Base-by-base conservation (phyloP, 2,888 invertebrate species). In the Cheilosia vulpina region DNA sequence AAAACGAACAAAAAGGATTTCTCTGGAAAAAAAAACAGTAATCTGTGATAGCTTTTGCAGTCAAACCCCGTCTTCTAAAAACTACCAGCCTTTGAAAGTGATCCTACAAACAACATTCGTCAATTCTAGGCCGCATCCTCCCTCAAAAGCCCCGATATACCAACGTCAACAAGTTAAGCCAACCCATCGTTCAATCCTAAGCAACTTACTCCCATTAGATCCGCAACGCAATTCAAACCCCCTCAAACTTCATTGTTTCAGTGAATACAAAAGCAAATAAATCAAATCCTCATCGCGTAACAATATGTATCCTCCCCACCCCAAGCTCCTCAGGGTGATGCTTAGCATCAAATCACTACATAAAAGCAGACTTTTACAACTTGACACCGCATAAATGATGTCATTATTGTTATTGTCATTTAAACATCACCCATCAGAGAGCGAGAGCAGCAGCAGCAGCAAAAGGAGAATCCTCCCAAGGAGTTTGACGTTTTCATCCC, bases 321-420 rank as follows among this genome's bases (percentile, higher is more conserved):
- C 27, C 43, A 5, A 38, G 31, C 11, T 43, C 58, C 34, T 34
- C 41, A 50, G 58, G 52, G 41, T 58, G 80, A 80, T 81, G 80
- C 85, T 85, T 81, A 85, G 72, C 85, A 68, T 80, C 71, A 81
- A 81, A 85, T 85, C 85, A 85, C 85, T 85, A 58, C 75, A 80
- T 76, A 85, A 80, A 85, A 85, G 81, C 76, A 81, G 85, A 80
- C 80, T 85, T 85, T 81, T 81, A 85, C 85, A 85, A 76, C 80
- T 85, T 85, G 85, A 85, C 85, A 85, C 85, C 85, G 81, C 77
- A 77, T 85, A 85, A 85, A 85, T 81, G 81, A 85, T 85, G 85
- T 85, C 85, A 81, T 85, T 85, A 85, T 85, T 85, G 85, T 85
- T 81, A 81, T 85, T 85, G 85, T 85, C 85, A 77, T 80, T 85